These are phyloP conservation scores for Cuniculus paca DNA, from an alignment of 2,797 vertebrate genomes.

Conservation along the genomic window DNA sequence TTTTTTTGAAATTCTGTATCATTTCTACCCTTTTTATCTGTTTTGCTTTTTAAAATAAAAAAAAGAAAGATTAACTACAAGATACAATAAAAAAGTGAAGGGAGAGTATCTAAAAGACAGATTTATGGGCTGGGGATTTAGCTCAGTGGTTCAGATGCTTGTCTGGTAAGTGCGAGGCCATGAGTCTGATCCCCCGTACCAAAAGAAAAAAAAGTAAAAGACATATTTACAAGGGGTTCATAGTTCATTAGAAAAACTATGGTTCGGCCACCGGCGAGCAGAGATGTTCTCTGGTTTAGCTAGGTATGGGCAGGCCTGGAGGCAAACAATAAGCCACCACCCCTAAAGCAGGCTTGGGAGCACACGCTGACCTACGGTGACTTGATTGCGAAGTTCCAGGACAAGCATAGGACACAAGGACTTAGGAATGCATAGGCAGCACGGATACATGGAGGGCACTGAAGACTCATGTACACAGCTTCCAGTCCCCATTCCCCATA, in stretches of 20 bases:
- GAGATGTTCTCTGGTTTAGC: not conserved
- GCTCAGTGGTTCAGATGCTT: too few species aligned
- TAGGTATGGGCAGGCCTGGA: not conserved
- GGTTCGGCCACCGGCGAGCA: not conserved
- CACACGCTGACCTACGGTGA: rapidly evolving
- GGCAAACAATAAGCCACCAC: not conserved
- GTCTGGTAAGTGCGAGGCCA: too few species aligned
- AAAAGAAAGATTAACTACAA: not conserved
- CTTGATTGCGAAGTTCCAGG: not conserved
- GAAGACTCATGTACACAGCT: not conserved
- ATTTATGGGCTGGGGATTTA: too few species aligned
- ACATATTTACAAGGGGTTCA: not conserved
- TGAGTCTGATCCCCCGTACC: too few species aligned
- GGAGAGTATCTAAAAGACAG: not conserved
- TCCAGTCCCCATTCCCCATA: not conserved
- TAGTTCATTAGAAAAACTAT: not conserved
- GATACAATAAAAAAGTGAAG: not conserved
- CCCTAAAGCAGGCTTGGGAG: not conserved
- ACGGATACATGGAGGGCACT: too few species aligned
- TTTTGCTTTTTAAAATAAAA: too few species aligned
- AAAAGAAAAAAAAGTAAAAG: too few species aligned
- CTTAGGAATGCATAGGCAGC: not conserved
- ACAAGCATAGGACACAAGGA: not conserved
- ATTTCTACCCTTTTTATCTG: too few species aligned
- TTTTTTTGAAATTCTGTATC: too few species aligned